Base-by-base conservation (phyloP, 1,140 invertebrate genomes). In the Leptoteleia sp. region DNA sequence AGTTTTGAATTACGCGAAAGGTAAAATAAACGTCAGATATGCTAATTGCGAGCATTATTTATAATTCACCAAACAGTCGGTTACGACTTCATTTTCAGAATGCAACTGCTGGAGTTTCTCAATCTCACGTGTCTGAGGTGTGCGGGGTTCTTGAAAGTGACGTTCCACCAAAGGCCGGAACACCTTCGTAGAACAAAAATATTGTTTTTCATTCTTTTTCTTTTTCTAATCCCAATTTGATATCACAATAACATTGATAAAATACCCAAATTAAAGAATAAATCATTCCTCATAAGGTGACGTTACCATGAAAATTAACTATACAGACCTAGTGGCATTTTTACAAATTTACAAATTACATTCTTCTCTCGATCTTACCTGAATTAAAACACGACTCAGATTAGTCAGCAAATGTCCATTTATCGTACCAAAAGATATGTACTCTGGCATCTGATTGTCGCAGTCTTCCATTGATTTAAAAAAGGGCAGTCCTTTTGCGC, bases 341-440 rank as follows among this genome's bases (percentile, higher is more conserved):
- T n/a, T n/a, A n/a, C n/a, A n/a, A n/a, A n/a, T n/a, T n/a, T n/a
- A n/a, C n/a, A n/a, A n/a, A n/a, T n/a, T n/a, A n/a, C n/a, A n/a
- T n/a, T n/a, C n/a, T n/a, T n/a, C n/a, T n/a, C n/a, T n/a, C n/a
- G n/a, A n/a, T n/a, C n/a, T 81, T 82, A 90, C 87, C 88, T 92
- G 12, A 78, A 82, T 72, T 29, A 91, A 71, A 43, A 91, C 80
- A 31, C 81, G 80, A 50, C 90, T 88, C 45, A 94, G 70, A 9
- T 89, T 90, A 33, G 88, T 81, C 3, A 94, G 83, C 25, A 93
- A 91, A 54, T 89, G 91, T 0, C 91, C 91, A 25, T 89, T 88
- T 2, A 92, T 87, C 0, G 91, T 90, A 3, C 93, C 94, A 15
- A 93, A 82, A 0, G 93, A 83, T 1, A 95, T 86, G 79, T 93